These are phyloP conservation scores for Nibea coibor DNA, from an alignment of 2,113 vertebrate genomes.

Conservation along the genomic window DNA sequence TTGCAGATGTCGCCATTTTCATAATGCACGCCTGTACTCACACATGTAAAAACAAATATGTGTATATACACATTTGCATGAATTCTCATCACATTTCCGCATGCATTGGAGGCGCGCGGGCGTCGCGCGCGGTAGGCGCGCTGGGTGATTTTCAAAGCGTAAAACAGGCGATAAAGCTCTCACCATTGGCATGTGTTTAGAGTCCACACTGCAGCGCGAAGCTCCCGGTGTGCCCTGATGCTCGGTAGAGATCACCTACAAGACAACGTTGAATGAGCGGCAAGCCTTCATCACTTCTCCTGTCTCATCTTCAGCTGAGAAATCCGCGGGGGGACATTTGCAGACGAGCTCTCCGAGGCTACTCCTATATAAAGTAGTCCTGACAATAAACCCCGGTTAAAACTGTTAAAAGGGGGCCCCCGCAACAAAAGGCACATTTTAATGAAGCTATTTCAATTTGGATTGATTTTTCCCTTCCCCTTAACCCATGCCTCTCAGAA, in stretches of 20 bases:
- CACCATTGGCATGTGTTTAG: slow-evolving; percentile 90
- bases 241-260: slow-evolving; percentile 92
- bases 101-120: background rate
- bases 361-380: slow-evolving; percentile 87
- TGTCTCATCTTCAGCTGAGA: slow-evolving; percentile 66
- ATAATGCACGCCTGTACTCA: background rate
- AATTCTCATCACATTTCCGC: background rate
- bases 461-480: slow-evolving; percentile 94
- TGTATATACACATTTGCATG: background rate
- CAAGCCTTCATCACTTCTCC: slow-evolving; percentile 76
- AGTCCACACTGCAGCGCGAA: slow-evolving; percentile 86
- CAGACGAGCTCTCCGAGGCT: slow-evolving; percentile 62
- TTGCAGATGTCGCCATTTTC: slow-evolving; percentile 37
- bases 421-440: slow-evolving; percentile 92
- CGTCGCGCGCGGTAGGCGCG: background rate
- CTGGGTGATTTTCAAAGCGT: slow-evolving; percentile 19
- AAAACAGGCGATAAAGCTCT: slow-evolving; percentile 69
- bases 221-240: slow-evolving; percentile 87
- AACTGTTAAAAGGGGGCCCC: slow-evolving; percentile 89
- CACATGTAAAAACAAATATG: background rate
- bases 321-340: slow-evolving; percentile 71
- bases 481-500: slow-evolving; percentile 95
- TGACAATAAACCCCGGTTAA: slow-evolving; percentile 87
- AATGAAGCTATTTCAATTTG: slow-evolving; percentile 97
- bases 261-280: slow-evolving; percentile 78